Base-by-base conservation (phyloP, 2,113 vertebrate genomes). In the Pelusios castaneus region DNA sequence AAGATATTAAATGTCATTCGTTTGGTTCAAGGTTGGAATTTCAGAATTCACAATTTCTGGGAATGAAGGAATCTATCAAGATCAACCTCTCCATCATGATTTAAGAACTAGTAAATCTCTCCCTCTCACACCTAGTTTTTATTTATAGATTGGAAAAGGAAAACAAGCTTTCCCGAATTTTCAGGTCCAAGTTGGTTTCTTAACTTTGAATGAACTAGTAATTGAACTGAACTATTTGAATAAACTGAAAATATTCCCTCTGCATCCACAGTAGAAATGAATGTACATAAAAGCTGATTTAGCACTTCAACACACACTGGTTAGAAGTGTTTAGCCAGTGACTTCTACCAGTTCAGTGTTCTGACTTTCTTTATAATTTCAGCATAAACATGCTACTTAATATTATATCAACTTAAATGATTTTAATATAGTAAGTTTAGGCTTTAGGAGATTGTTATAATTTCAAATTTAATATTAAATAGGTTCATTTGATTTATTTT, bases 31-130 rank as follows among this genome's bases (percentile, higher is more conserved):
- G 13, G 43, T 5, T n/a, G 6, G 56, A 80, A 58, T 16, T 81
- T 16, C 51, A 52, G 51, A 16, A 3, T 8, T n/a, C 31, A 58
- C n/a, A 90, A 77, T 16, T 88, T 84, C 70, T 43, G 16, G 21
- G 77, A 58, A 27, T 1, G 45, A 1, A 21, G 0, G 38, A 0
- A 0, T 5, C 31, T 43, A 55, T 82, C 0, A 0, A 89, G 47
- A 8, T 38, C 54, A 87, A 4, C 56, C 27, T 58, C 12, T 29
- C 25, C 56, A 27, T 58, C 56, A 58, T 29, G 56, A 29, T 58
- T 58, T 58, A 10, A 58, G 56, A 58, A 58, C 56, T 58, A 58
- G 56, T 58, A 58, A 29, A 58, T 31, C 56, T 29, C 11, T 58
- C 29, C 56, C 56, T 58, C 56, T 58, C 56, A 58, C 56, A 58